These are phyloP conservation scores for Stichodactyla mertensii DNA, from an alignment of 64 coral and sea anemone genomes.

Conservation along the genomic window DNA sequence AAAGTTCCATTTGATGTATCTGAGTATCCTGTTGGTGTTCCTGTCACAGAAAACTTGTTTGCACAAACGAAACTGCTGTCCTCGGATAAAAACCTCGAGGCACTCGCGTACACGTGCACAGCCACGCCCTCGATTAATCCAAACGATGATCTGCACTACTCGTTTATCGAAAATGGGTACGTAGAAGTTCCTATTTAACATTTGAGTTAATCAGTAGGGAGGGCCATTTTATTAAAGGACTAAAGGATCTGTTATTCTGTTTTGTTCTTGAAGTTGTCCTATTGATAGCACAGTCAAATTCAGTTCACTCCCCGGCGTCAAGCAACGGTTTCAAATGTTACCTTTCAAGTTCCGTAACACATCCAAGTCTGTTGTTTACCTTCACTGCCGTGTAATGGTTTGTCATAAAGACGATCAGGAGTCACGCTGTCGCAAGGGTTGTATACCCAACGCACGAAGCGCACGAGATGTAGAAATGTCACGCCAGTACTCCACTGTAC, in stretches of 20 bases:
- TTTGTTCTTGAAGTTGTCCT: constrained; percentile 33
- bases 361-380: constrained; percentile 43
- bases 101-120: constrained; percentile 59
- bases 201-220: too few relatives aligned
- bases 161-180: constrained; percentile 72
- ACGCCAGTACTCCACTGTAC: not conserved
- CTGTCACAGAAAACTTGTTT: constrained; percentile 46
- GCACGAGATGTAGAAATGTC: constrained; percentile 13
- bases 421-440: constrained; percentile 64
- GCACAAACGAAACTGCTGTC: constrained; percentile 54
- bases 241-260: not conserved
- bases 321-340: constrained; percentile 59
- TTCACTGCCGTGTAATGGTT: constrained; percentile 78
- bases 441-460: constrained; percentile 8
- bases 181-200: not conserved
- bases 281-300: constrained; percentile 53
- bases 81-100: constrained; percentile 59
- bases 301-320: constrained; percentile 7
- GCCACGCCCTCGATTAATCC: constrained; percentile 74
- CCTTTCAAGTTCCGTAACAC: constrained; percentile 65
- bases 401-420: constrained; percentile 48
- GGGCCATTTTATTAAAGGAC: not conserved
- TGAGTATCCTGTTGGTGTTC: constrained; percentile 67
- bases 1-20: constrained; percentile 54
- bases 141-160: constrained; percentile 30